Conservation (phyloP, 2,113 vertebrate genomes). For the Microtus richardsoni region DNA sequence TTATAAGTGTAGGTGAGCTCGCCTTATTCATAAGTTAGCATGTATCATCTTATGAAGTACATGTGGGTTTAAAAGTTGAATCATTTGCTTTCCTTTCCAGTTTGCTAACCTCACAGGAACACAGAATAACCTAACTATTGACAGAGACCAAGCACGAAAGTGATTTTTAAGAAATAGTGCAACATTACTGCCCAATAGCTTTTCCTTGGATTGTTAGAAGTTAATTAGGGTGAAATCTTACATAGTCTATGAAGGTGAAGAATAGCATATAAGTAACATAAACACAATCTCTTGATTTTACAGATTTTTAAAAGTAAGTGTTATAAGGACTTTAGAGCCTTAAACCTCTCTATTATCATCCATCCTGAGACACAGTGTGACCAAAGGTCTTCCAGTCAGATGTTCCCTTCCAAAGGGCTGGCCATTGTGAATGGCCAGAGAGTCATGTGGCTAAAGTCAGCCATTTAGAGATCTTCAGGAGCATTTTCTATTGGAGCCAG, state of each 20-base stretch:
- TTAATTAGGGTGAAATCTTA: conserved; percentile 53
- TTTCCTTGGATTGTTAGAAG: conserved; percentile 13
- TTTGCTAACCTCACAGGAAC: conserved; percentile 71
- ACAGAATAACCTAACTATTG: conserved; percentile 69
- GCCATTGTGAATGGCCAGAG: neutral
- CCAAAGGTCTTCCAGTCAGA: neutral
- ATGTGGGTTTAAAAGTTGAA: conserved; percentile 60
- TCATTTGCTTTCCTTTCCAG: conserved; percentile 72
- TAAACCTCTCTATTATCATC: neutral
- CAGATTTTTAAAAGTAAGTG: neutral
- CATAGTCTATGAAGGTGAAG: conserved; percentile 19
- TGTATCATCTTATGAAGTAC: conserved; percentile 55
- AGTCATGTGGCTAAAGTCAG: neutral
- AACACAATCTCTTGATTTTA: neutral
- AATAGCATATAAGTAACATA: conserved; percentile 42
- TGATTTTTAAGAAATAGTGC: conserved; percentile 30
- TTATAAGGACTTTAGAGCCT: neutral
- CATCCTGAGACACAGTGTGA: neutral
- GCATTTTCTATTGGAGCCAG: neutral
- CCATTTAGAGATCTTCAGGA: neutral
- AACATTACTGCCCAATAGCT: conserved; percentile 56
- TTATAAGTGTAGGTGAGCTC: conserved; percentile 43
- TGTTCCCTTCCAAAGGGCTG: neutral
- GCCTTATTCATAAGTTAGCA: conserved; percentile 55
- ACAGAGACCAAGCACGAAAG: conserved; percentile 53